Conservation (phyloP, 1,140 invertebrate species). For the Matsumurasca onukii region DNA sequence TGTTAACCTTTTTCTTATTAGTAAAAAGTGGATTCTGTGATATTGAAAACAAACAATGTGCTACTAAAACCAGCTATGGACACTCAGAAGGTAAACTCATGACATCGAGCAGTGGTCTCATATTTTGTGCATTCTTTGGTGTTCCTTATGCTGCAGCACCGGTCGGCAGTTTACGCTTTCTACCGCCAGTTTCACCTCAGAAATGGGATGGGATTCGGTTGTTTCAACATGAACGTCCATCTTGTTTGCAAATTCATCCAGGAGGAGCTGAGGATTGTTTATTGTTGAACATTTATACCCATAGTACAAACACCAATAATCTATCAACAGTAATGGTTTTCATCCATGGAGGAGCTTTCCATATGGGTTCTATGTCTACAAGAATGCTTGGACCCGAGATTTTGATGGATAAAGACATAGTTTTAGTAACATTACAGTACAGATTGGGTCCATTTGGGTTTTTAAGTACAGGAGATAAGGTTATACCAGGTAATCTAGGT, state of each 20-base stretch:
- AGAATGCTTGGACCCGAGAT: background rate
- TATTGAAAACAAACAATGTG: background rate
- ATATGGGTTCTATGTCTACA: background rate
- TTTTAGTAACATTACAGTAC: slow-evolving; percentile 97
- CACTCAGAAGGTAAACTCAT: background rate
- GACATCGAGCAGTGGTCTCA: background rate
- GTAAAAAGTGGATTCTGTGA: too few species aligned
- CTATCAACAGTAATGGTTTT: slow-evolving; percentile 59
- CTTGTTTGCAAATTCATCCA: background rate
- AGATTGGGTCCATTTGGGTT: slow-evolving; percentile 85
- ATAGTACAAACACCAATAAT: background rate
- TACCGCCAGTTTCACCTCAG: background rate
- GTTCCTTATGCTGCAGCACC: slow-evolving; percentile 11
- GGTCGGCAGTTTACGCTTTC: background rate
- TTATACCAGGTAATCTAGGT: slow-evolving; percentile 27
- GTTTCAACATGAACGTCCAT: background rate
- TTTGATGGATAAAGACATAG: slow-evolving; percentile 59
- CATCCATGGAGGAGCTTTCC: slow-evolving; percentile 58
- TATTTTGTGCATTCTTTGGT: background rate
- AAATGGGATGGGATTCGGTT: background rate
- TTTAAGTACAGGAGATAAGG: slow-evolving; percentile 6
- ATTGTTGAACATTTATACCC: background rate
- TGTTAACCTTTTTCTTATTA: too few species aligned
- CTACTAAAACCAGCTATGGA: background rate
- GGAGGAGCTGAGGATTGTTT: slow-evolving; percentile 11